Evolutionary conservation across 2,113 vertebrate species (phyloP), one percentile per base, ranked within the genome.

Genomic region (Canis aureus): DNA sequence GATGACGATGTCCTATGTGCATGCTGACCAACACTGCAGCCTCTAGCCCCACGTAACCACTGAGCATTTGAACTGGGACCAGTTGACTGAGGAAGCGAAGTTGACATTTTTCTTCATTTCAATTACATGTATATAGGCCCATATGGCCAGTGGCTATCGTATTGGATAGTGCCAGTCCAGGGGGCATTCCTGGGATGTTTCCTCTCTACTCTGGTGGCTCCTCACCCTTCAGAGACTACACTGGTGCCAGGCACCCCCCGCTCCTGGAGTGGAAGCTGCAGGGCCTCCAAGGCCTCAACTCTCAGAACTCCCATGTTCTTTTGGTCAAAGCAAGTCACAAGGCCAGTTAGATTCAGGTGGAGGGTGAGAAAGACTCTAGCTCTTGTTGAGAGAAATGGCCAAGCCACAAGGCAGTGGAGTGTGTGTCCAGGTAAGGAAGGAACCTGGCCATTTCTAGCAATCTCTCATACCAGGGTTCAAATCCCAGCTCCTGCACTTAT

Each of bases 41-140:
- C 35, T 0, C 15, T 16, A 27, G 64, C 53, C 43, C 95, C 16
- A 0, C 0, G 0, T 23, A n/a, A 29, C 27, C 23, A 0, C 0
- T 4, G 23, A 43, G 69, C 43, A 0, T 59, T 67, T 17, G 22
- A 62, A 27, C n/a, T 53, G 86, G 43, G 23, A n/a, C 43, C 22
- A 6, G 8, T 27, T 73, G 57, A 57, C 12, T 5, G 5, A 55
- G 49, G 49, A 38, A 74, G 19, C 51, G 64, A 38, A 76, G 69
- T 66, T 89, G 25, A 69, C 76, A 8, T 85, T 82, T 35, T 38
- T 12, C 35, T 87, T 85, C 20, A 92, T 73, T 57, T 90, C 5
- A 71, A 23, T 73, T 69, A 64, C 49, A 43, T 85, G 38, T 57
- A 16, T 35, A 60, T 55, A 35, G 76, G n/a, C 13, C 38, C 57